Evolutionary conservation across 2,888 invertebrate species (phyloP).

Genomic region (Girardia tigrina): DNA sequence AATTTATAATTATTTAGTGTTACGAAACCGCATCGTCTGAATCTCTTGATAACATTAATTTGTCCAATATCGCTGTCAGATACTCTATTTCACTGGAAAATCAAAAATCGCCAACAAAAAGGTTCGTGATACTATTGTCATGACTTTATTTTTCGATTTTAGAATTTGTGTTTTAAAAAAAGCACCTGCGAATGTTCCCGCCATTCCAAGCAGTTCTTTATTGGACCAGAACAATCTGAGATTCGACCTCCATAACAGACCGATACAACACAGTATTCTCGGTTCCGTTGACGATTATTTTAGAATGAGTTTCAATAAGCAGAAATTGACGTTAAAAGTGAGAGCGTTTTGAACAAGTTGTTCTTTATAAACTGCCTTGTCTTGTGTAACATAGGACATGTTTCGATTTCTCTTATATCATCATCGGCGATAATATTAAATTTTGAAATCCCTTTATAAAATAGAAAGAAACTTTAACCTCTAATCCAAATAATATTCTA

Average conservation of each 20-base stretch:
- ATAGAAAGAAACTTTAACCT: too few species aligned
- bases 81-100: background rate
- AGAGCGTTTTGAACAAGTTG: background rate
- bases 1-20: too few species aligned
- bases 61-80: background rate
- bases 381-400: too few species aligned
- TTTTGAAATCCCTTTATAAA: too few species aligned
- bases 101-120: background rate
- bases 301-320: constrained; percentile 37
- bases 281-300: constrained; percentile 46
- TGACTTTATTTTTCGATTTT: background rate
- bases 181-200: background rate
- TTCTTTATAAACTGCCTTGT: too few species aligned
- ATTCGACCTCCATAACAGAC: background rate
- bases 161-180: background rate
- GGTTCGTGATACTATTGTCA: background rate
- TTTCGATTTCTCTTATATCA: too few species aligned
- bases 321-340: background rate
- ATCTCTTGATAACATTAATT: background rate
- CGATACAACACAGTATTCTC: constrained; percentile 46
- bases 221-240: background rate
- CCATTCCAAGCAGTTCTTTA: background rate
- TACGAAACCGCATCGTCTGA: too few species aligned
- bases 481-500: too few species aligned
- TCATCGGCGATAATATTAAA: too few species aligned